Base-by-base conservation (phyloP, 2,888 invertebrate genomes). In the Yponomeuta cagnagella region DNA sequence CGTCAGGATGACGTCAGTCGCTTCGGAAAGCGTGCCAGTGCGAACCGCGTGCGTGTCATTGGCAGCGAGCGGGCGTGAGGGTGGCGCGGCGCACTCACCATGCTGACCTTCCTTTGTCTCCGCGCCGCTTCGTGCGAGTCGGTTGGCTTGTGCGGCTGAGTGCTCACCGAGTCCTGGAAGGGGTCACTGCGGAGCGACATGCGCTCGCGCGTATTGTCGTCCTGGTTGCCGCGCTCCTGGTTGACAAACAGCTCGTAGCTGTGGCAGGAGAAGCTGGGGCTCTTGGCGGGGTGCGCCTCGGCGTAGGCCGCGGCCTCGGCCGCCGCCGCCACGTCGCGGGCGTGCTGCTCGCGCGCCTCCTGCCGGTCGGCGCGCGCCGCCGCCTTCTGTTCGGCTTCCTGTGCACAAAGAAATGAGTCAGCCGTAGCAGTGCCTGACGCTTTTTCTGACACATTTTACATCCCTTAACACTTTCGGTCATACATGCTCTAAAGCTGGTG, bases 181-280 rank as follows among this genome's bases (percentile, higher is more conserved):
- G 96, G 96, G 93, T 96, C 96, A 87, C 96, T 96, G 84, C 97
- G 95, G 80, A 98, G 96, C 92, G 97, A 97, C 95, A 97, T 97
- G 89, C 97, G 96, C 88, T 97, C 97, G 89, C 96, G 96, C 81
- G 96, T 96, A 93, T 97, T 96, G 94, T 97, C 97, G 87, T 97
- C 97, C 83, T 95, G 95, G 88, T 96, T 96, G 80, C 96, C 96
- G 80, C 96, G 96, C 82, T 97, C 97, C 86, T 97, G 97, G 81
- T 96, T 96, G 77, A 97, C 96, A 91, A 97, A 98, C 78, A 97
- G 93, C 91, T 98, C 98, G 93, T 97, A 97, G 89, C 97, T 97
- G 86, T 96, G 96, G 87, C 97, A 97, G 74, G 98, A 98, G 88
- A 96, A 96, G 87, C 98, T 98, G 69, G 98, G 97, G 72, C 98